A percentile compares a stretch with the other conserved stretches of the same genome.
Conservation (phyloP, 2,888 invertebrate species). For the Sphaerophoria rueppellii region DNA sequence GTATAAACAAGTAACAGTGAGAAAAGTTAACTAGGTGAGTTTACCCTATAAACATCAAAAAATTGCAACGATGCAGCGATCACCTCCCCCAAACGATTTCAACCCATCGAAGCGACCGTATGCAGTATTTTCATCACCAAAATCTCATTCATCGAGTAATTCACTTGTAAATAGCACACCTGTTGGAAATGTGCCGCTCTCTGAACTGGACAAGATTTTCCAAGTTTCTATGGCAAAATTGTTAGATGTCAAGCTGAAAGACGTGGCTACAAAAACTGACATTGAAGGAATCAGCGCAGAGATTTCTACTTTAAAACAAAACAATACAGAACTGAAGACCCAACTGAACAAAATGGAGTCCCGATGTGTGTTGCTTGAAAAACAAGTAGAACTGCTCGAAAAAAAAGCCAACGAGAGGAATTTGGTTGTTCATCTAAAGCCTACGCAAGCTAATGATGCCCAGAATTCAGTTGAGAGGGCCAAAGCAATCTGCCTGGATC, state of each 20-base stretch:
- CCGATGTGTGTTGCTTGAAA: neutral
- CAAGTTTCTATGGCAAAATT: neutral
- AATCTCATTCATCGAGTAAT: too few relatives aligned
- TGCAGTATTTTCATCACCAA: too few relatives aligned
- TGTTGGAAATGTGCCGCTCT: neutral
- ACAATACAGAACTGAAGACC: neutral
- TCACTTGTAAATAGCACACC: neutral
- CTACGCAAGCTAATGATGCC: neutral
- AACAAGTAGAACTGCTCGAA: neutral
- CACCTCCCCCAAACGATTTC: too few relatives aligned
- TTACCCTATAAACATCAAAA: too few relatives aligned
- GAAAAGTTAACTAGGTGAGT: too few relatives aligned
- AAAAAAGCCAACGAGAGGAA: neutral
- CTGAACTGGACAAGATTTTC: too few relatives aligned
- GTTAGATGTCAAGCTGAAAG: neutral
- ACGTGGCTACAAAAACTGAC: neutral
- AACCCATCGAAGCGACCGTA: too few relatives aligned
- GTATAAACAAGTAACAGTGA: too few relatives aligned
- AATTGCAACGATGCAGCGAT: too few relatives aligned
- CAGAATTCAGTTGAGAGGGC: neutral
- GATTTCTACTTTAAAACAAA: neutral
- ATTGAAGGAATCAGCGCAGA: neutral
- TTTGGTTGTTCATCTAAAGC: neutral
- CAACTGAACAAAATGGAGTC: neutral
- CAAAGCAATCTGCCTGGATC: neutral